These are phyloP conservation scores for Osmerus mordax DNA, from an alignment of 2,113 vertebrate genomes.

Conservation along the genomic window DNA sequence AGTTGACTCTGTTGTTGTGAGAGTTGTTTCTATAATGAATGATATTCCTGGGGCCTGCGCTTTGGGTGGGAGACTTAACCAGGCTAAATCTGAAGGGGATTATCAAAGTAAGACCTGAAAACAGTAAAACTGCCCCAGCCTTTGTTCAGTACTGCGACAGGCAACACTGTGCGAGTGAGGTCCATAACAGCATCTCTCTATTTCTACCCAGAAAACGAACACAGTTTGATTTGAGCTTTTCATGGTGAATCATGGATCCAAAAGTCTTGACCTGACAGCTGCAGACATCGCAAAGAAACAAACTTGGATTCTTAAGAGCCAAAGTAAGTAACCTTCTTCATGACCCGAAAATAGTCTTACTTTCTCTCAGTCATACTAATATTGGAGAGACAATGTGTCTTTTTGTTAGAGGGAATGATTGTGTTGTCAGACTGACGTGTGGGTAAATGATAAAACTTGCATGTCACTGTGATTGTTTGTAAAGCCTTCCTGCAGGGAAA, in stretches of 20 bases:
- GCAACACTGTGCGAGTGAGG: neutral
- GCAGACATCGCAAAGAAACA: too few relatives aligned
- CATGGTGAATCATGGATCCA: conserved; percentile 22
- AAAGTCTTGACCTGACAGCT: too few relatives aligned
- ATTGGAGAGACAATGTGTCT: too few relatives aligned
- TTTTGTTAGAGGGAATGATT: too few relatives aligned
- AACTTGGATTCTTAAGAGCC: too few relatives aligned
- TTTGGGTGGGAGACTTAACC: conserved; percentile 22
- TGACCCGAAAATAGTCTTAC: too few relatives aligned
- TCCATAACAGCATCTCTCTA: neutral
- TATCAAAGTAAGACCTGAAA: conserved; percentile 9
- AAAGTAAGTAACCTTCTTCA: too few relatives aligned
- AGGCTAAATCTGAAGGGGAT: conserved; percentile 31
- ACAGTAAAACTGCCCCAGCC: conserved; percentile 1
- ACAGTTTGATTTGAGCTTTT: neutral
- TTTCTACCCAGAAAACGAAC: conserved; percentile 1
- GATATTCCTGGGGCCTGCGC: neutral
- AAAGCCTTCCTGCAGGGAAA: too few relatives aligned
- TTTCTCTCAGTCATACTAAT: too few relatives aligned
- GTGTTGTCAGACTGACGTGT: too few relatives aligned
- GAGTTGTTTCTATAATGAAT: conserved; percentile 1
- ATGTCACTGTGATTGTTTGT: too few relatives aligned
- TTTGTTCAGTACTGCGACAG: neutral
- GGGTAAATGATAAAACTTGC: too few relatives aligned
- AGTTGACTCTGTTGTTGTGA: neutral